Evolutionary conservation across 2,888 invertebrate genomes (phyloP), one percentile per base, ranked within the genome.

Genomic region (Chesias legatella): DNA sequence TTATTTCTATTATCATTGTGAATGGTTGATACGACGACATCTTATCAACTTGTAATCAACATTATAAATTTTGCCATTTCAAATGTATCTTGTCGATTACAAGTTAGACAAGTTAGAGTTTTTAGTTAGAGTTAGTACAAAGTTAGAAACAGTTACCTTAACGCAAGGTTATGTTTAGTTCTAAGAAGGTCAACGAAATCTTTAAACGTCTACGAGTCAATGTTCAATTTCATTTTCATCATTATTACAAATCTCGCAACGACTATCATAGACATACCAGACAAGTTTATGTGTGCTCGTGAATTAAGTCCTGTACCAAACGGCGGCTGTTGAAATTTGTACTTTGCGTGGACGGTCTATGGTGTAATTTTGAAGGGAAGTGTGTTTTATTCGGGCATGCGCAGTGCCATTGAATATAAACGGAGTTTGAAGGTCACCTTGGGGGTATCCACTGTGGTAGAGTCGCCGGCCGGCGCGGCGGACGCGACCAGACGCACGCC

Each of bases 341-440:
- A 53, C 61, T 56, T 29, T 72, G 54, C 10, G 3, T 0, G 1
- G n/a, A 22, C 7, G 45, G 0, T 2, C 41, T 73, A 72, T 49
- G 63, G 69, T 62, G 23, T 42, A 53, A 56, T 68, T 75, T 76
- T 22, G 42, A 37, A 31, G 40, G 46, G 27, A 23, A 21, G 33
- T 23, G 10, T 32, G 36, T 43, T 57, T 60, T 56, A 68, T 72
- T 70, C 58, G 77, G 63, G 70, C 83, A 81, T 85, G 84, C 84
- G 83, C 80, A 60, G 60, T 73, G 65, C 58, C 63, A 70, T 60
- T 62, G 69, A 67, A 59, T 71, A 72, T 72, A 69, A 78, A 71
- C 58, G 61, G 63, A 58, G 47, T 58, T 60, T 74, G 75, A 82
- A 84, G 84, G 85, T 85, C 79, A 85, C 84, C 84, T 84, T 83